These are phyloP conservation scores for Spinus pinus DNA, from an alignment of 2,797 vertebrate genomes.

Conservation along the genomic window DNA sequence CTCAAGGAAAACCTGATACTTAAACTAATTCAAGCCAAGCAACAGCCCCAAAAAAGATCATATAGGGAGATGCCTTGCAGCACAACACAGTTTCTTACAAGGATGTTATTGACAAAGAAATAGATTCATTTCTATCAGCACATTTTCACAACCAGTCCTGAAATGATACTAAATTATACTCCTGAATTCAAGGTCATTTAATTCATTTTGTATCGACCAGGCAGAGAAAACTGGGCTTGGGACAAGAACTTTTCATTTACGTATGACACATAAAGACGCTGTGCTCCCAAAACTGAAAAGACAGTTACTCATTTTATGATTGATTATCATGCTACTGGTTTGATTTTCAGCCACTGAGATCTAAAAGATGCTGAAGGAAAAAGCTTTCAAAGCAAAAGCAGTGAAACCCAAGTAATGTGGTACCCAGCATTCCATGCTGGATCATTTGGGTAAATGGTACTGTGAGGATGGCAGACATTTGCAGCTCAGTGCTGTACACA, in stretches of 20 bases:
- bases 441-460: rapidly evolving
- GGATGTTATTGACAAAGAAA: not conserved
- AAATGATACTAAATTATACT: not conserved
- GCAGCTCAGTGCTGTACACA: not conserved
- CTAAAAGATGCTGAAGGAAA: not conserved
- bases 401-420: not conserved
- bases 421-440: not conserved
- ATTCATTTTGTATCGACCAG: not conserved
- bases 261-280: rapidly evolving
- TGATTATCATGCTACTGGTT: not conserved
- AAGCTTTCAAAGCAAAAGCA: not conserved
- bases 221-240: not conserved
- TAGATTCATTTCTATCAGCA: not conserved
- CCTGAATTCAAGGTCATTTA: not conserved
- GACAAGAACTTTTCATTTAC: not conserved
- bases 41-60: not conserved
- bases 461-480: not conserved
- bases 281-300: not conserved
- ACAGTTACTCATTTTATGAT: not conserved
- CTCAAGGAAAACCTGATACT: not conserved
- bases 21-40: not conserved
- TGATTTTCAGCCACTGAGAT: not conserved
- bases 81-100: not conserved
- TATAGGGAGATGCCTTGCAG: not conserved
- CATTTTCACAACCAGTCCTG: not conserved